Percentiles rank a stretch among this genome's conserved stretches.
phyloP scores from a whole-genome alignment of 1,140 invertebrate genomes.

The Hesperophylax magnus region DNA sequence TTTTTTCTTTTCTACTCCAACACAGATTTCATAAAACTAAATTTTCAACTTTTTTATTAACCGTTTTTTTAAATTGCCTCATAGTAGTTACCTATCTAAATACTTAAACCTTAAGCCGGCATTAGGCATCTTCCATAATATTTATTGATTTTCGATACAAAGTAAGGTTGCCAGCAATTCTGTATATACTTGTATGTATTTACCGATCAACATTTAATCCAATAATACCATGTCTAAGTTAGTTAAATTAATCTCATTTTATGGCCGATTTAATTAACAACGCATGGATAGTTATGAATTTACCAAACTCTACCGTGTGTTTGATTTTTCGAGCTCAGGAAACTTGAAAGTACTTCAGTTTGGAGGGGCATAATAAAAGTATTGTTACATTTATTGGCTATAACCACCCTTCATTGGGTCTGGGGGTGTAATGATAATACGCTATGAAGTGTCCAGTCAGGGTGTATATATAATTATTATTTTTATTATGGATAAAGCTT shows the following conservation, averaged over 20 bases:
- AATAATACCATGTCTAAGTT: constrained; percentile 9
- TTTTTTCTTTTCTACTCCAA: no score
- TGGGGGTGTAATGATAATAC: background rate
- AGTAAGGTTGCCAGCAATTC: background rate
- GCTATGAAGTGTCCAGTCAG: no score
- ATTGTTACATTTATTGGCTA: constrained; percentile 25
- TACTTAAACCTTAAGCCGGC: no score
- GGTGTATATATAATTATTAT: no score
- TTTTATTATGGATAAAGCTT: no score
- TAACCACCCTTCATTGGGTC: constrained; percentile 1
- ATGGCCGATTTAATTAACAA: constrained; percentile 13
- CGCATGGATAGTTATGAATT: constrained; percentile 15
- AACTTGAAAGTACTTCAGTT: background rate
- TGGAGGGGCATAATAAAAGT: constrained; percentile 3
- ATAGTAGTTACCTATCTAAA: no score
- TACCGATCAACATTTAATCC: background rate
- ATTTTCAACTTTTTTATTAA: no score
- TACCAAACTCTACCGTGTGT: background rate
- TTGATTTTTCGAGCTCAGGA: background rate
- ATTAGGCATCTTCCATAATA: no score
- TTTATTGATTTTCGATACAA: background rate
- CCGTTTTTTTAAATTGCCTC: no score
- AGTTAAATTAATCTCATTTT: constrained; percentile 18
- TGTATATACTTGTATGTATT: background rate
- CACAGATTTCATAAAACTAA: no score